Base-by-base conservation (phyloP, 2,797 vertebrate genomes). In the Chelmon rostratus region DNA sequence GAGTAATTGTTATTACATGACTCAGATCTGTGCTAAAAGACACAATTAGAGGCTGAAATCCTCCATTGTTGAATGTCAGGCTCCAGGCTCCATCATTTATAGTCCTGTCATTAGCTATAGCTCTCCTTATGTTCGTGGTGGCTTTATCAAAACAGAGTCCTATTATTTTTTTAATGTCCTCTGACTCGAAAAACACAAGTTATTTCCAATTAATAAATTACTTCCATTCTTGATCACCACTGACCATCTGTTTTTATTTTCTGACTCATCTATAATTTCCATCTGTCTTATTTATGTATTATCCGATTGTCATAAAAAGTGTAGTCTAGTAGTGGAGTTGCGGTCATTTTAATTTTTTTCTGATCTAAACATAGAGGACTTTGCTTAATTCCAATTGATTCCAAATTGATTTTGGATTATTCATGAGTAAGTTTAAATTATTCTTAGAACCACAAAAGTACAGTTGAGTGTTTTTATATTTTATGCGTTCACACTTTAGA, bases 311-410 rank as follows among this genome's bases (percentile, higher is more conserved):
- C 21, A 37, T 18, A 33, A 25, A 68, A 42, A 9, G 10, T 15
- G 18, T 21, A 54, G 25, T 31, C 9, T 21, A 46, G 18, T 28
- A 10, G 12, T 18, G 13, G 8, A 68, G 56, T 28, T 63, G 12
- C 38, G 13, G 54, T 33, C 19, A 59, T 68, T 76, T 59, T 23
- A 8, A n/a, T n/a, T n/a, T n/a, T n/a, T n/a, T n/a, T n/a, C 35
- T n/a, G 19, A 38, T 73, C 68, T 81, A 87, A 83, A 85, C 62
- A 83, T 78, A 88, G 23, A 58, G 18, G 50, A 50, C n/a, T 13
- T 21, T 33, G 38, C n/a, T 25, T 67, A 59, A 73, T 61, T 78
- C 79, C 72, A 67, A 42, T n/a, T 59, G 70, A 77, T 71, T 76
- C 72, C 37, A 70, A 49, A 15, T 53, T 75, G 74, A 76, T 77